Base-by-base conservation (phyloP, 2,797 vertebrate species). In the Acanthopagrus latus region DNA sequence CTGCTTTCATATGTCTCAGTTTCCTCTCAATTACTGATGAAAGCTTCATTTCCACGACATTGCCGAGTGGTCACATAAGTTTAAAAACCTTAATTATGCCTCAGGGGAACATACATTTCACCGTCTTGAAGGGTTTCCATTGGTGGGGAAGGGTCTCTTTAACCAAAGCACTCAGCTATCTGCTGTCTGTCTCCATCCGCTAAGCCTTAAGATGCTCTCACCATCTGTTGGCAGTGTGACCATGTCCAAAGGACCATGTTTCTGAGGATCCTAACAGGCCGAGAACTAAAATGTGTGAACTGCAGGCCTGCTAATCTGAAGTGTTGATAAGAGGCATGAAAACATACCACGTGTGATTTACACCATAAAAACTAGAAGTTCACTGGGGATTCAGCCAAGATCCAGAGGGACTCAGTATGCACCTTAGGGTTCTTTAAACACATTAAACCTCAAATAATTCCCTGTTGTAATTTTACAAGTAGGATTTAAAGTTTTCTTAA, bases 161-260 rank as follows among this genome's bases (percentile, higher is more conserved):
- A 84, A 74, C 83, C 80, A 64, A 79, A 90, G 76, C 80, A 62
- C 56, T 80, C 69, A 27, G 64, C 78, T 84, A 55, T 85, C 73
- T 64, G 81, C 89, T 76, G 87, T 82, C 87, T 73, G 78, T 79
- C 86, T 89, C 81, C 78, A 78, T 89, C 80, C 78, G 62, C 86
- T 82, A 64, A 88, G 86, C 77, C 81, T 86, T 91, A 92, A 92
- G 90, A 93, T 86, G 90, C 86, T 92, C 86, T 65, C 77, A 89
- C 95, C 95, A 95, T 95, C 94, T 95, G 94, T 88, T 85, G 84
- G 83, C 86, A 83, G 84, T 86, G 89, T 87, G 92, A 83, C 91
- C 88, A 82, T 83, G 89, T 92, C 92, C 91, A 94, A 90, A 93
- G 87, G 87, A 89, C 83, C 92, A 83, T 93, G 93, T 89, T 94